Conservation (phyloP, 1,140 invertebrate genomes). For the Atopsyche davidsoni region DNA sequence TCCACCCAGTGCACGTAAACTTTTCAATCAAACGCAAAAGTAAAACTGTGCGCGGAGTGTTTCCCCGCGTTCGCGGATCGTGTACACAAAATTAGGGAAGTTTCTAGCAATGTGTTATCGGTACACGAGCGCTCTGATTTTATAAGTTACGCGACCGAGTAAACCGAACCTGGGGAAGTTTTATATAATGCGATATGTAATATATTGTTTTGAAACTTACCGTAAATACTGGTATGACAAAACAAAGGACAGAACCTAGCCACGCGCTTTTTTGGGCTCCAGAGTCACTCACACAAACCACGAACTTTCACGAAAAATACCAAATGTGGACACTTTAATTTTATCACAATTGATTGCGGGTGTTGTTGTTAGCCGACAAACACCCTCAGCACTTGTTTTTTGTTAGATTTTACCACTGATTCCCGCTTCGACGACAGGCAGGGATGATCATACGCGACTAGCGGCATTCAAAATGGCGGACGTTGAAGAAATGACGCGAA, state of each 20-base stretch:
- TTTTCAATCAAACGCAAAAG: constrained; percentile 5
- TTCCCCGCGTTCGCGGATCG: constrained; percentile 11
- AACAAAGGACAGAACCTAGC: constrained; percentile 24
- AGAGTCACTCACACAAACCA: constrained; percentile 23
- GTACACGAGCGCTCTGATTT: constrained; percentile 16
- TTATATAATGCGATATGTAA: constrained; percentile 1
- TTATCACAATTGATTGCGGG: constrained; percentile 9
- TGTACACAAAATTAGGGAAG: constrained; percentile 20
- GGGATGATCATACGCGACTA: constrained; percentile 37
- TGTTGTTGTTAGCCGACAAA: background rate
- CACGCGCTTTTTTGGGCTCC: constrained; percentile 22
- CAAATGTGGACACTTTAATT: constrained; percentile 10
- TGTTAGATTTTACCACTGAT: constrained; percentile 15
- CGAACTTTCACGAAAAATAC: constrained; percentile 22
- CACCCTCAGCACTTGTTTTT: constrained; percentile 14
- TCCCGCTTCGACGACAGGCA: constrained; percentile 22
- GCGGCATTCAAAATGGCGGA: constrained; percentile 51
- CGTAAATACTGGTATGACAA: constrained; percentile 19
- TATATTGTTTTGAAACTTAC: constrained; percentile 23
- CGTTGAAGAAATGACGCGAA: constrained; percentile 46
- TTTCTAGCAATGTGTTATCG: constrained; percentile 19
- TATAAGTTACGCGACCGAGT: constrained; percentile 2
- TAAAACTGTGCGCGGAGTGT: constrained; percentile 1
- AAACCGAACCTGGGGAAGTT: too few relatives aligned
- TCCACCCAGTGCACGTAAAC: constrained; percentile 10